A percentile compares a stretch with the other conserved stretches of the same genome.
Conservation (phyloP, 2,113 vertebrate genomes). For the Pseudopipra pipra region DNA sequence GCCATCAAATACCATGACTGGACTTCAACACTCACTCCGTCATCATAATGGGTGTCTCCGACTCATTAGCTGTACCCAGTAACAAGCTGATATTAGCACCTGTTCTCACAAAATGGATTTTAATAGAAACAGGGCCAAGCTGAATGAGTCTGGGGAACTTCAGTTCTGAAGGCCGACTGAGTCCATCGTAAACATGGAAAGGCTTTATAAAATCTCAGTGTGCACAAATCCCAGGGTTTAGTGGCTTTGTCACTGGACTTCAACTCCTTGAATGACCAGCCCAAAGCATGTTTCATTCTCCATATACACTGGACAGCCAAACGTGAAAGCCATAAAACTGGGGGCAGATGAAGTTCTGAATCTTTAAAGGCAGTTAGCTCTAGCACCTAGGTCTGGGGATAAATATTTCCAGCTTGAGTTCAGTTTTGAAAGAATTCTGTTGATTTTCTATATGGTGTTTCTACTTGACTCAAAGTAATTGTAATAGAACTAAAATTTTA, state of each 20-base stretch:
- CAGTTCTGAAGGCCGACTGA: not conserved
- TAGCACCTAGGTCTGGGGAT: not conserved
- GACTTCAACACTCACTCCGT: not conserved
- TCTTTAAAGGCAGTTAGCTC: not conserved
- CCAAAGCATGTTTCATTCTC: not conserved
- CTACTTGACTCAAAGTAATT: not conserved
- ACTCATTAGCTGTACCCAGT: not conserved
- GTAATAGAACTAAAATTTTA: not conserved
- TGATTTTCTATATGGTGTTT: not conserved
- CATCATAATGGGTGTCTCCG: not conserved
- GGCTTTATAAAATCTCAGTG: not conserved
- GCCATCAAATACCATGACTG: not conserved
- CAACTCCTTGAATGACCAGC: not conserved
- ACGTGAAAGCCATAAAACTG: not conserved
- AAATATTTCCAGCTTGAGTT: not conserved
- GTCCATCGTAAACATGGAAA: not conserved
- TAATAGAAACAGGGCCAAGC: not conserved
- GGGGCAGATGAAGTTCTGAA: not conserved
- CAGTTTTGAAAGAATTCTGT: not conserved
- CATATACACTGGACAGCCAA: not conserved
- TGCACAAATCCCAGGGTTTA: not conserved
- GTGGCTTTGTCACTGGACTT: not conserved
- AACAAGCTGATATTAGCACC: constrained; percentile 4
- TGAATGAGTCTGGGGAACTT: not conserved
- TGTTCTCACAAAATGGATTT: not conserved